Evolutionary conservation across 2,113 vertebrate species (phyloP).

Genomic region (Saimiri boliviensis): DNA sequence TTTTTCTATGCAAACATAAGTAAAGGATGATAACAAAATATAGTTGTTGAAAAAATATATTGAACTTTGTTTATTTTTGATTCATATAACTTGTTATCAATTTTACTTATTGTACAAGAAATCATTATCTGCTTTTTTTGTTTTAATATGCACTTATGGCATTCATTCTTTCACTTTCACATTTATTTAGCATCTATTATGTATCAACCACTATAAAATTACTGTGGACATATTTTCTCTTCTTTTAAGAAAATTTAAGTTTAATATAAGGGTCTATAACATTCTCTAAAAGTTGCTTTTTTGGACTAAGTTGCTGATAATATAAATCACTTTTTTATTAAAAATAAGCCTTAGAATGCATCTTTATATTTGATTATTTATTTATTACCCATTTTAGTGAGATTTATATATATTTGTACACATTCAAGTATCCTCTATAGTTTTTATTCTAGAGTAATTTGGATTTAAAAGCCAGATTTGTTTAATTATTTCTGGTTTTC

Average conservation of each 20-base stretch:
- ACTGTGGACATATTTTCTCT: not conserved
- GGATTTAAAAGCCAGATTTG: not conserved
- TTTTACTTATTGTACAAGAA: not conserved
- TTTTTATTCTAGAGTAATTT: not conserved
- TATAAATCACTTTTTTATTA: not conserved
- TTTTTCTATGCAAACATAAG: not conserved
- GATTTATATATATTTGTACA: not conserved
- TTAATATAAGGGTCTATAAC: not conserved
- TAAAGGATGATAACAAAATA: not conserved
- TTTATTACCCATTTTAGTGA: not conserved
- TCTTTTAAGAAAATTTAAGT: not conserved
- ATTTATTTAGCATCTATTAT: not conserved
- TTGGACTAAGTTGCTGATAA: not conserved
- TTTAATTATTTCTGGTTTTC: not conserved
- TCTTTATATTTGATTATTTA: not conserved
- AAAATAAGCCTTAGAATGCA: not conserved
- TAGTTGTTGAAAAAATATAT: slow-evolving; percentile 11
- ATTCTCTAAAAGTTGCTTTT: not conserved
- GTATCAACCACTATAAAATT: not conserved
- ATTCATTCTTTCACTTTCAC: not conserved
- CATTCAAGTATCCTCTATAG: not conserved
- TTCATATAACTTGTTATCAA: not conserved
- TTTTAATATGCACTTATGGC: not conserved
- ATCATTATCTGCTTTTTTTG: not conserved
- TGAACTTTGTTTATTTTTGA: not conserved